Base-by-base conservation (phyloP, 2,888 invertebrate species). In the Terebella lapidaria region DNA sequence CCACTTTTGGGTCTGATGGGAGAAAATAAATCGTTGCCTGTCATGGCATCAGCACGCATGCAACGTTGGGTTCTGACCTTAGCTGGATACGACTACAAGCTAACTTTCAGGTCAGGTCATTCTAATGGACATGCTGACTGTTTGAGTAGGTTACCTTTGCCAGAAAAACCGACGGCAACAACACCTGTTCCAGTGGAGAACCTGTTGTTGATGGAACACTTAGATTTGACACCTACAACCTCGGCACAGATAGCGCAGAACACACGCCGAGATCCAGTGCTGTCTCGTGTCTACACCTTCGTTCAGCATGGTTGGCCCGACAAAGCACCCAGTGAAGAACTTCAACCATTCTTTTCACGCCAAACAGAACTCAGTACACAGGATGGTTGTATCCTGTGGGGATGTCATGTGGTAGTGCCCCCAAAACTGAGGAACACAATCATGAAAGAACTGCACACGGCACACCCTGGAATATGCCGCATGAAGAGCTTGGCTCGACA, bases 31-130 rank as follows among this genome's bases (percentile, higher is more conserved):
- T 26, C 18, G 67, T 5, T 73, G 71, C n/a, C 59, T 74, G 29
- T 64, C 59, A 67, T 71, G 35, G 71, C 72, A n/a, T 70, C 76
- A 3, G 70, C 73, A 28, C 59, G 76, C 28, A 60, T 77, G 55
- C 74, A 74, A 63, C 60, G 75, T 30, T 77, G 70, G 68, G 73
- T 75, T 10, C 54, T 57, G 3, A 54, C 30, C 4, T 20, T 57
- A 24, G 4, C 5, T 18, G 56, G 15, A 10, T 56, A 56, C 22
- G 24, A 45, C n/a, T 56, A 49, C 20, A 24, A 15, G 10, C 15
- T 56, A 3, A n/a, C 10, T n/a, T 26, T 24, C 24, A 15, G 47
- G 26, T 24, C 45, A 10, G 56, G 56, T 25, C 5, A 4, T 5
- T 5, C 5, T 5, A 24, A 24, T 5, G 24, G 15, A 5, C 5